Conservation (phyloP, 2,888 invertebrate species). For the Sphaeridia pumilis region DNA sequence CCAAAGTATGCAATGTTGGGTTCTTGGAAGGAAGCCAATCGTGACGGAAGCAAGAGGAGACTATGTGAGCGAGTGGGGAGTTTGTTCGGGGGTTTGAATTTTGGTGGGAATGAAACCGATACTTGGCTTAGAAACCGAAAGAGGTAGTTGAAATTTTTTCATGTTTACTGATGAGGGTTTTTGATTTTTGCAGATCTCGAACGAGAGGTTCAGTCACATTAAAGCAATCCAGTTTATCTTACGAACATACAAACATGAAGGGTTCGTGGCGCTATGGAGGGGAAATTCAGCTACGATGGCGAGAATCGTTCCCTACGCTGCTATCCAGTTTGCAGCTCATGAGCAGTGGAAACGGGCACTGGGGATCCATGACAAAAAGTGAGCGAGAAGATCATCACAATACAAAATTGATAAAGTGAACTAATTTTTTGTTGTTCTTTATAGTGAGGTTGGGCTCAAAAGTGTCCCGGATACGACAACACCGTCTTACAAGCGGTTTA, state of each 20-base stretch:
- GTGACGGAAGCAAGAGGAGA: too few relatives aligned
- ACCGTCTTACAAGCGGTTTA: constrained; percentile 48
- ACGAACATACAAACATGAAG: constrained; percentile 59
- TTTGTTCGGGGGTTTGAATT: too few relatives aligned
- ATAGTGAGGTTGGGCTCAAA: neutral
- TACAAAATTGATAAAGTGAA: neutral
- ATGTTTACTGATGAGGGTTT: too few relatives aligned
- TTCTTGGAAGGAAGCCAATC: too few relatives aligned
- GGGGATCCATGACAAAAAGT: constrained; percentile 35
- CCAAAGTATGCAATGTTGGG: too few relatives aligned
- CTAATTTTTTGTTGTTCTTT: too few relatives aligned
- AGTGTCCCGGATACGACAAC: neutral
- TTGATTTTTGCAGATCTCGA: constrained; percentile 47
- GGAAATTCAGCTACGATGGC: constrained; percentile 99
- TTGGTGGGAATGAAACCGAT: too few relatives aligned
- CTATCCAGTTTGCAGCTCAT: constrained; percentile 93
- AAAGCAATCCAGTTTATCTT: constrained; percentile 59
- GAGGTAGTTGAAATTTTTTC: too few relatives aligned
- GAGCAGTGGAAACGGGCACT: constrained; percentile 89
- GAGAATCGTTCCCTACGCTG: constrained; percentile 93
- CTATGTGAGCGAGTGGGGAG: too few relatives aligned
- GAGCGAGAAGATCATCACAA: neutral
- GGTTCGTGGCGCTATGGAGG: constrained; percentile 77
- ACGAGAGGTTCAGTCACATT: constrained; percentile 57
- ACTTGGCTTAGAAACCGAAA: too few relatives aligned